These are phyloP conservation scores for Thamnophis elegans DNA, from an alignment of 2,797 vertebrate species.

Conservation along the genomic window DNA sequence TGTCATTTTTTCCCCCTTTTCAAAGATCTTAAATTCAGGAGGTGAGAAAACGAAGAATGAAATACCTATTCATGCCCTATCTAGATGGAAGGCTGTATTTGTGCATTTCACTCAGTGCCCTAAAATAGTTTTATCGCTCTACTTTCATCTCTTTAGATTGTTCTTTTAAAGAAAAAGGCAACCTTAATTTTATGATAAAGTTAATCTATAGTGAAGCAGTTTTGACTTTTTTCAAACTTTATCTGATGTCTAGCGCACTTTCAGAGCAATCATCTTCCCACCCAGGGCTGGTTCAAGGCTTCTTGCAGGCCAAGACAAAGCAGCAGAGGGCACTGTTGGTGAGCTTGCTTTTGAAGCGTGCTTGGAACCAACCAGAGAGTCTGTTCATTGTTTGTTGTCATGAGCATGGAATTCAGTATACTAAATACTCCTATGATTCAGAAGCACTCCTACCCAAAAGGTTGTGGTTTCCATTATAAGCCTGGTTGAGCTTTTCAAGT, in stretches of 20 bases:
- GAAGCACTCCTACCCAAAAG: not conserved
- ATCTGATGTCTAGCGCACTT: not conserved
- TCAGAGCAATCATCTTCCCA: not conserved
- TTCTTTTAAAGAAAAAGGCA: conserved; percentile 11
- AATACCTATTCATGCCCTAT: conserved; percentile 33
- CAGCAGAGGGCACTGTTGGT: not conserved
- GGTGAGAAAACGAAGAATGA: conserved; percentile 14
- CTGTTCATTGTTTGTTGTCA: not conserved
- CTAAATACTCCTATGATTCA: not conserved
- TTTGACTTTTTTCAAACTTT: not conserved
- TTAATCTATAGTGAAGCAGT: not conserved
- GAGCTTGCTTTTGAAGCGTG: not conserved
- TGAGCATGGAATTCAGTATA: not conserved
- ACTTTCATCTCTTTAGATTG: conserved; percentile 32
- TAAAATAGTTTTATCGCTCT: conserved; percentile 9
- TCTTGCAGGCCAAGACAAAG: not conserved
- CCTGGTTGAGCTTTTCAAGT: not conserved
- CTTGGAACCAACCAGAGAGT: not conserved
- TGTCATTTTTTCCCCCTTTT: conserved; percentile 40
- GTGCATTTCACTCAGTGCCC: conserved; percentile 42
- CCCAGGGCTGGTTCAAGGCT: not conserved
- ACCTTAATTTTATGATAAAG: not conserved
- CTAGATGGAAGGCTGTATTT: conserved; percentile 29
- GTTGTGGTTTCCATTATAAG: not conserved
- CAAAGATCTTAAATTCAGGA: conserved; percentile 31